Base-by-base conservation (phyloP, 35 echinoderm and acorn worm species). In the Eucidaris tribuloides region DNA sequence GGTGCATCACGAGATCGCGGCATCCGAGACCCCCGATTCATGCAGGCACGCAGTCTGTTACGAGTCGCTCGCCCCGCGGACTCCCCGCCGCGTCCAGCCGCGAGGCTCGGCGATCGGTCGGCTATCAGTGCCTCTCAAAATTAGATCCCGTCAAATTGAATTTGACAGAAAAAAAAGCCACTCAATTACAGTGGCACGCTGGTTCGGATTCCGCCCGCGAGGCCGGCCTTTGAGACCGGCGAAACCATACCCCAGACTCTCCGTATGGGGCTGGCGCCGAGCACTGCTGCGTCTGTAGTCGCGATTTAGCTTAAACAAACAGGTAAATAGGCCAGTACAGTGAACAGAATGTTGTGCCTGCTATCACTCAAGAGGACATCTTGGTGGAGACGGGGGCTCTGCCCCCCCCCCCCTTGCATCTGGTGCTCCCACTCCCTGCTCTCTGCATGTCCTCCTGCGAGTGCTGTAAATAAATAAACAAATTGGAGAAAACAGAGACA, bases 221-320 rank as follows among this genome's bases (percentile, higher is more conserved):
- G 58, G 40, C 76, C 17, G 46, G 52, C 57, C 44, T 79, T 79
- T 60, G 46, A 38, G 62, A 59, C 46, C 43, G 58, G 44, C 54
- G 91, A 65, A 93, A 93, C 72, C 62, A 71, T 72, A 93, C 81
- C 66, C 91, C 91, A 89, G 85, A 84, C 72, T 72, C 91, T 62
- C 91, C 35, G 80, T 74, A 83, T 88, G 91, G 66, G 91, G 80
- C 81, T 88, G 91, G 91, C 91, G 91, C 91, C 91, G 80, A 57
- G 68, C 40, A 62, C 86, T 61, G 86, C 85, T 72, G 91, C 71
- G 68, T 80, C 64, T 35, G 65, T 42, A 81, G 71, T 52, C 76
- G 43, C 81, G 66, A 88, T 88, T 84, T 37, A 55, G 72, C 85
- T 80, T 83, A 89, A 89, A 86, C 91, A 93, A 93, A 93, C 91